Evolutionary conservation across 1,140 invertebrate genomes (phyloP), one percentile per base, ranked within the genome.

Genomic region (Dreissena polymorpha): DNA sequence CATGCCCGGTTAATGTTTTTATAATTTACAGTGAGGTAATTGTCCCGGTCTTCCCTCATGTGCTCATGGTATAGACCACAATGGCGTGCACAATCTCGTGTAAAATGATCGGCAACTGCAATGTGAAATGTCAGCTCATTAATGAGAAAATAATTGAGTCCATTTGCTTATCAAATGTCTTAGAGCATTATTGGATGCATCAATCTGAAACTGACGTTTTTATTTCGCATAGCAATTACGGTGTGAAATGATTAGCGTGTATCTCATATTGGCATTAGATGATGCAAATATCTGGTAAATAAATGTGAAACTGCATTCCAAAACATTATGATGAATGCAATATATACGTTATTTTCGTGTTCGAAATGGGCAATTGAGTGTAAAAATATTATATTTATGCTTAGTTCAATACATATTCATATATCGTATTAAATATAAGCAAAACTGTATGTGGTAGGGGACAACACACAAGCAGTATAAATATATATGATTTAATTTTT

Each of bases 11-110:
- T 75, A 23, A 89, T 83, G 21, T 93, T 93, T 29, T 88, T 71
- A 39, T 82, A 68, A 18, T 83, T 74, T 23, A 93, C 89, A 14
- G 53, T 83, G 8, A 93, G 86, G 79, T 91, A 89, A 7, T 87
- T 75, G 79, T 92, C 90, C 25, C 93, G 76, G 80, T 93, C 93
- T 8, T 90, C 82, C 25, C 93, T 68, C 0, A 85, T 86, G 21
- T 93, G 93, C 76, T 93, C 92, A 70, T 93, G 92, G 29, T 85
- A 94, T 89, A 95, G 95, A 29, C 95, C 95, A n/a, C n/a, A 3
- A 95, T 85, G 0, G 95, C 94, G 68, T 89, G 88, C 63, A 86
- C 88, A 51, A 89, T 53, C 60, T 89, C 88, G 74, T 89, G 88
- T 13, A 85, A 49, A 29, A 88, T 70, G 3, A 83, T 67, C 18